These are phyloP conservation scores for Drosophila santomea DNA, from an alignment of 1,140 invertebrate species.

Conservation along the genomic window DNA sequence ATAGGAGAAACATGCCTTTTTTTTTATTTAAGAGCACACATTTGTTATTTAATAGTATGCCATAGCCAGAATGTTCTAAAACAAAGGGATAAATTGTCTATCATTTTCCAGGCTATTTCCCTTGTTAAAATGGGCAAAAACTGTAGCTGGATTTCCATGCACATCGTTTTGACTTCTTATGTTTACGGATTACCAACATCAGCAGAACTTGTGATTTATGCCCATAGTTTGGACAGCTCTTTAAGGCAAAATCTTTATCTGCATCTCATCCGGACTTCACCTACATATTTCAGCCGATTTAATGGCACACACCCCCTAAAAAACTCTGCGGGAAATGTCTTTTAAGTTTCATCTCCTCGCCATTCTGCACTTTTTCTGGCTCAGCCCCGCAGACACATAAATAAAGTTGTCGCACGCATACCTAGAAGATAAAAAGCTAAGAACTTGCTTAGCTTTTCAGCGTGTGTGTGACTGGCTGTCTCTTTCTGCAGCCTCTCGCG, in stretches of 20 bases:
- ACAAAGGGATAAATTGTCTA: too few species aligned
- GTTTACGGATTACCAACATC: conserved; percentile 6
- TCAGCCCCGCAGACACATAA: conserved; percentile 77
- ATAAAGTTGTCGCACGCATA: conserved; percentile 77
- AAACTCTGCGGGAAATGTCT: conserved; percentile 58
- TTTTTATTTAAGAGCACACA: background rate
- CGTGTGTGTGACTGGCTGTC: conserved; percentile 7
- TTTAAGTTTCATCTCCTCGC: conserved; percentile 67
- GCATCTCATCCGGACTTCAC: conserved; percentile 35
- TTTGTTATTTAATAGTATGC: background rate
- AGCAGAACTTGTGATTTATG: conserved; percentile 30
- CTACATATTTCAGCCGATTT: conserved; percentile 53
- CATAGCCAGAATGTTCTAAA: background rate
- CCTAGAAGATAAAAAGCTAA: conserved; percentile 62
- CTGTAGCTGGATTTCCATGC: too few species aligned
- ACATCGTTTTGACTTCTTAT: background rate
- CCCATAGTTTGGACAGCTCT: conserved; percentile 41
- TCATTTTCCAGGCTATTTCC: background rate
- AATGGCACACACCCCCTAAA: conserved; percentile 56
- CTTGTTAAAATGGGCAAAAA: background rate
- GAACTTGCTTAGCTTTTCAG: conserved; percentile 54
- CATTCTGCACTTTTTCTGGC: conserved; percentile 40
- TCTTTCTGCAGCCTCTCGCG: conserved; percentile 3
- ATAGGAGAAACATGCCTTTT: too few species aligned
- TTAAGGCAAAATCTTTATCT: conserved; percentile 34